These are phyloP conservation scores for Drosophila miranda DNA, from an alignment of 1,140 invertebrate genomes.

Conservation along the genomic window DNA sequence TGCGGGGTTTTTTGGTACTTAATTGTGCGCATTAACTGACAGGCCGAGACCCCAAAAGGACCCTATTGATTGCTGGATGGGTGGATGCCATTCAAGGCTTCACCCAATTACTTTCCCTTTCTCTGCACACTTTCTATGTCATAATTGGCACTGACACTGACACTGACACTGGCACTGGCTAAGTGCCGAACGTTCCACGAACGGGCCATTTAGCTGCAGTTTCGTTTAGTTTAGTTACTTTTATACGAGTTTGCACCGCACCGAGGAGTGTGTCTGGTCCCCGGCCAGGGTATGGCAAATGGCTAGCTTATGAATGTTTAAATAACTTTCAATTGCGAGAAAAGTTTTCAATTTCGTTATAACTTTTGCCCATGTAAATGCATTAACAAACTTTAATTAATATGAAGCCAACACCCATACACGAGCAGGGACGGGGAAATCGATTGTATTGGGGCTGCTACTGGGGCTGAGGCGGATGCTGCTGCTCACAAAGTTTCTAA, in stretches of 20 bases:
- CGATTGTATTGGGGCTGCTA: constrained; percentile 27
- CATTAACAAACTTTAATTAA: constrained; percentile 52
- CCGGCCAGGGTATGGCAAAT: constrained; percentile 16
- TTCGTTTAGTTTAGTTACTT: constrained; percentile 37
- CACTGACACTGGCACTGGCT: not conserved
- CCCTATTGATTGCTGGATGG: constrained; percentile 26
- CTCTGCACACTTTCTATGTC: not conserved
- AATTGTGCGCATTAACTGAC: constrained; percentile 46
- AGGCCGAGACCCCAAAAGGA: not conserved
- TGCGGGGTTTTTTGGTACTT: constrained; percentile 42
- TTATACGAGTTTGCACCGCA: constrained; percentile 27
- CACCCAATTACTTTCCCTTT: not conserved
- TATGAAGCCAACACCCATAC: constrained; percentile 10
- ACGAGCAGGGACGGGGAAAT: constrained; percentile 8
- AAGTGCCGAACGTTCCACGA: constrained; percentile 27
- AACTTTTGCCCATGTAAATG: constrained; percentile 41
- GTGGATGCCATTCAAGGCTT: not conserved
- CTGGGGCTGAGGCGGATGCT: too few species aligned
- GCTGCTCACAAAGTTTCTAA: constrained; percentile 23
- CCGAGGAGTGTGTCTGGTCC: not conserved
- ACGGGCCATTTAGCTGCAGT: constrained; percentile 31
- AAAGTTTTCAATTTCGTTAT: constrained; percentile 44
- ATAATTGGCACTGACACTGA: constrained; percentile 23
- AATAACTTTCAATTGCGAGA: constrained; percentile 49
- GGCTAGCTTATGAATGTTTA: constrained; percentile 51